These are phyloP conservation scores for Trinectes maculatus DNA, from an alignment of 2,113 vertebrate genomes.

Conservation along the genomic window DNA sequence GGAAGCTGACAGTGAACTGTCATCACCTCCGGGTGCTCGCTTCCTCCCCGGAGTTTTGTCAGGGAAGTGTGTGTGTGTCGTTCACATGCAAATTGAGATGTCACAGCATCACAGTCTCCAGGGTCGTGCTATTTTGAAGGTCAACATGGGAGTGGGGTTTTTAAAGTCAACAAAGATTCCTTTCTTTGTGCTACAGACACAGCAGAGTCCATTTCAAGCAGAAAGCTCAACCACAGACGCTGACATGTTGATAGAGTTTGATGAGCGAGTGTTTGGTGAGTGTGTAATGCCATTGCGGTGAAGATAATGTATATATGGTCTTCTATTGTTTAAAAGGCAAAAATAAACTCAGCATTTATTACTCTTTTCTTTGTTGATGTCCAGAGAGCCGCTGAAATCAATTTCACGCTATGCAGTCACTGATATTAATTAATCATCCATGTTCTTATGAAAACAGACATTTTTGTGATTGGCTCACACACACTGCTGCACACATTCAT, in stretches of 20 bases:
- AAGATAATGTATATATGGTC: not conserved
- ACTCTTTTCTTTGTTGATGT: constrained; percentile 26
- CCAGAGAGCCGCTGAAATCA: constrained; percentile 32
- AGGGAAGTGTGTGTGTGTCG: constrained; percentile 2
- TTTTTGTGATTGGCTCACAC: constrained; percentile 30
- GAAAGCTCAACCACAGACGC: no score
- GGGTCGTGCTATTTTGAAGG: constrained; percentile 13
- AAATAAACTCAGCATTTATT: not conserved
- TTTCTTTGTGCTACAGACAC: not conserved
- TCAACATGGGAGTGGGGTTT: no score
- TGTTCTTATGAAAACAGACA: constrained; percentile 41
- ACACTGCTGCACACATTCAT: constrained; percentile 9
- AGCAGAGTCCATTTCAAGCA: no score
- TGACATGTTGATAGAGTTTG: no score
- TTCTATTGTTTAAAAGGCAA: no score
- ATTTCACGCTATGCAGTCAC: constrained; percentile 45
- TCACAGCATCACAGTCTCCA: constrained; percentile 2
- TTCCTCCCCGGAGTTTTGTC: not conserved
- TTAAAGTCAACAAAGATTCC: no score
- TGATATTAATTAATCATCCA: constrained; percentile 49
- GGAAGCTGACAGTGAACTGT: constrained; percentile 24
- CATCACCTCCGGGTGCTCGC: constrained; percentile 5
- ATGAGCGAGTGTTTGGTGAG: no score
- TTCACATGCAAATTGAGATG: constrained; percentile 18
- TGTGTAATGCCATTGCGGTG: no score